These are phyloP conservation scores for Enteromius trimaculatus DNA, from an alignment of 2,797 vertebrate species.

Conservation along the genomic window DNA sequence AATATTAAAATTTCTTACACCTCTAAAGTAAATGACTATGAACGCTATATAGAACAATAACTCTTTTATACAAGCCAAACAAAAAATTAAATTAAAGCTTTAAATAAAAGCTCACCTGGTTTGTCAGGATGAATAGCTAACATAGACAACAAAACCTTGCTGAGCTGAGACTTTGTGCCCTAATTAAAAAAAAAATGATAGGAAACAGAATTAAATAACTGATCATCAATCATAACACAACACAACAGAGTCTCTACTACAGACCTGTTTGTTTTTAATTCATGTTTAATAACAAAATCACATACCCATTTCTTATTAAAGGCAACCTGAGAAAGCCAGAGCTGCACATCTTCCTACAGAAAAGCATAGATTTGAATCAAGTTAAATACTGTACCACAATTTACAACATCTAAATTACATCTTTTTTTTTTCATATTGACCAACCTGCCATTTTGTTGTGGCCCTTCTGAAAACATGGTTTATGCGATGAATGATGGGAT, in stretches of 20 bases:
- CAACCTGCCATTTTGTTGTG: slow-evolving; percentile 92
- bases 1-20: not conserved
- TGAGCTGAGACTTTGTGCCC: slow-evolving; percentile 85
- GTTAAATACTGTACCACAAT: not conserved
- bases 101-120: slow-evolving; percentile 82
- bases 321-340: slow-evolving; percentile 93
- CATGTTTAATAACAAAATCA: slow-evolving; percentile 48
- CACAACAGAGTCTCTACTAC: not conserved
- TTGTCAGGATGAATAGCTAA: slow-evolving; percentile 95
- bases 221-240: not conserved
- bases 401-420: not conserved
- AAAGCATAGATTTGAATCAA: not conserved
- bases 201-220: not conserved
- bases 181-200: slow-evolving; percentile 63
- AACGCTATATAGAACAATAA: not conserved
- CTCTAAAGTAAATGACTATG: not conserved
- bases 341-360: slow-evolving; percentile 88
- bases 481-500: slow-evolving; percentile 85
- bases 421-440: not conserved
- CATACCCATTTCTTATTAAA: slow-evolving; percentile 98
- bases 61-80: not conserved
- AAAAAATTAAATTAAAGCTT: not conserved
- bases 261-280: not conserved
- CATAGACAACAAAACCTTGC: slow-evolving; percentile 91
- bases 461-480: slow-evolving; percentile 87